Percentiles rank a stretch among this genome's conserved stretches.
phyloP scores from a whole-genome alignment of 2,113 vertebrate genomes.

The Stomatorhinus ivindoensis region DNA sequence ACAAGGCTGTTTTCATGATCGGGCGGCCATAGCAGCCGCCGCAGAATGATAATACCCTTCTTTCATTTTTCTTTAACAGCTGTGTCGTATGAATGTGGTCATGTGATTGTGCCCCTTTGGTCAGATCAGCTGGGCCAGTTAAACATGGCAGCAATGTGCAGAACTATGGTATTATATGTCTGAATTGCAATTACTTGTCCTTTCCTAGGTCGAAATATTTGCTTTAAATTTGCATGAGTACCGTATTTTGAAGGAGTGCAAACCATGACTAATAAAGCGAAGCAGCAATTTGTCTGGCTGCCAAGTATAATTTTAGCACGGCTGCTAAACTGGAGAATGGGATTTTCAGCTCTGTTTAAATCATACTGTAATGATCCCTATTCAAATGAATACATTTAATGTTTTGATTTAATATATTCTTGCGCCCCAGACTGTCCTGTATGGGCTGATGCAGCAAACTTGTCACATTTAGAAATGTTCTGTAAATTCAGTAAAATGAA shows the following conservation, averaged over 20 bases:
- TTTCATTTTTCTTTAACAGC: neutral
- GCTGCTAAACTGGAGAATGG: neutral
- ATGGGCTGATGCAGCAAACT: neutral
- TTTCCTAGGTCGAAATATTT: neutral
- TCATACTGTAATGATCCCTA: neutral
- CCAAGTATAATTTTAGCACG: neutral
- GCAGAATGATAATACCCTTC: neutral
- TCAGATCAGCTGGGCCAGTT: neutral
- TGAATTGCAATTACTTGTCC: neutral
- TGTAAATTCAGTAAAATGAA: neutral
- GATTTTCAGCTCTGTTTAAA: constrained; percentile 1
- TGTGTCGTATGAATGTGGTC: neutral
- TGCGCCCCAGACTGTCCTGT: neutral
- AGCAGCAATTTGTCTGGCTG: neutral
- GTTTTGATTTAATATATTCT: neutral
- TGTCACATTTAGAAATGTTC: neutral
- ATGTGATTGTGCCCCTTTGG: neutral
- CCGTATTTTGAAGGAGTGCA: neutral
- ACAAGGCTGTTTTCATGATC: neutral
- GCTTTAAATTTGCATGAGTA: neutral
- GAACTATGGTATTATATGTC: neutral
- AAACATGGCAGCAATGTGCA: neutral
- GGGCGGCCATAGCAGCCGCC: neutral
- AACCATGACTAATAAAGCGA: neutral
- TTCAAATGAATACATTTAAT: neutral